These are phyloP conservation scores for Pentalonia nigronervosa DNA, from an alignment of 1,140 invertebrate species.

Conservation along the genomic window DNA sequence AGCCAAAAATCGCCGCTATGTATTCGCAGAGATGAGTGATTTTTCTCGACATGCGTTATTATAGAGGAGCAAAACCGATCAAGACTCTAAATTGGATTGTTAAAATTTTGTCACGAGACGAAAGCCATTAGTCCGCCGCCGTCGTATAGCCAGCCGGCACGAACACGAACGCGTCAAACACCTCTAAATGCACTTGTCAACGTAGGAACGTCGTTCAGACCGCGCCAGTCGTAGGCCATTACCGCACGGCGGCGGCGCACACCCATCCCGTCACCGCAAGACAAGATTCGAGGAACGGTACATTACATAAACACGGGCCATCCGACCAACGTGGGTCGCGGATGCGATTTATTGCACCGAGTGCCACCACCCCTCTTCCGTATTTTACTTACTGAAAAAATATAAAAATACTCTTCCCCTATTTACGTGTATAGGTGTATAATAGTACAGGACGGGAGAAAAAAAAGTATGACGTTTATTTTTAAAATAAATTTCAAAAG, in stretches of 20 bases:
- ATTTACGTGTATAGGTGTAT: background rate
- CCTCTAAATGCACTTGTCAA: conserved; percentile 27
- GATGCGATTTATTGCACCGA: background rate
- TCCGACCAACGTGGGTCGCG: background rate
- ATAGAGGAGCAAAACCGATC: background rate
- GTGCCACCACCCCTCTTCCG: no score
- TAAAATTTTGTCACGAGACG: background rate
- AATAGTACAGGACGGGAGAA: background rate
- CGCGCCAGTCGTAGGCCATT: background rate
- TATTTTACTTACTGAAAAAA: conserved; percentile 26
- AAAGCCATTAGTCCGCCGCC: background rate
- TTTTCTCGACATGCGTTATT: background rate
- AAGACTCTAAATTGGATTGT: background rate
- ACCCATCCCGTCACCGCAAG: background rate
- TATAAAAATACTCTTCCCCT: conserved; percentile 3
- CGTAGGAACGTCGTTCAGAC: background rate
- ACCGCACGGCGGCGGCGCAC: background rate
- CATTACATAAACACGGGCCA: background rate
- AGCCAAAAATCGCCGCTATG: background rate
- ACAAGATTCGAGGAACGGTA: background rate
- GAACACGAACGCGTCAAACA: background rate
- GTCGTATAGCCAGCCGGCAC: background rate
- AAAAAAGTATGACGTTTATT: conserved; percentile 13
- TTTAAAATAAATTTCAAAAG: conserved; percentile 3
- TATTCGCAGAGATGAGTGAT: background rate